phyloP scores from a whole-genome alignment of 2,888 invertebrate genomes.

The Drosophila longiperda region DNA sequence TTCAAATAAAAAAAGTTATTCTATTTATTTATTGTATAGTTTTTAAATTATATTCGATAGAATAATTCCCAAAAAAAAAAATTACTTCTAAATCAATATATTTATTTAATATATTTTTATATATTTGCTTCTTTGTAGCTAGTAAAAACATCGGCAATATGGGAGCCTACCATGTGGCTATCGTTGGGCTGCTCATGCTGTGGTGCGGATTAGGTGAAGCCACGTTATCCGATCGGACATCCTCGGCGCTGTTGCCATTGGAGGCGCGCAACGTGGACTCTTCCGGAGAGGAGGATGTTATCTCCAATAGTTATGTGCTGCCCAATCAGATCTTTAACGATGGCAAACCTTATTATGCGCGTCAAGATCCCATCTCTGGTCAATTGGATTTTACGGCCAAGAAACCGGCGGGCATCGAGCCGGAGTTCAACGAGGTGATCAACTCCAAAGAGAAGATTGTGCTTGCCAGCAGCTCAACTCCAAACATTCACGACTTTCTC shows the following conservation, averaged over 20 bases:
- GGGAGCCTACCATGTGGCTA: constrained; percentile 32
- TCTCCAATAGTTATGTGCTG: constrained; percentile 82
- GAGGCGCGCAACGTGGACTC: constrained; percentile 78
- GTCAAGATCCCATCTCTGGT: constrained; percentile 89
- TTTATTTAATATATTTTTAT: too few relatives aligned
- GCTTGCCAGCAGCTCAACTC: constrained; percentile 86
- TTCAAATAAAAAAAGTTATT: not conserved
- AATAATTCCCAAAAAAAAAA: not conserved
- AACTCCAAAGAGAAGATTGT: constrained; percentile 87
- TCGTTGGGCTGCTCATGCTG: constrained; percentile 48
- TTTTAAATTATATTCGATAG: not conserved
- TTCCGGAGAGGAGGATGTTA: constrained; percentile 82
- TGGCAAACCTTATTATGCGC: constrained; percentile 89
- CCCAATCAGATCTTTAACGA: constrained; percentile 88
- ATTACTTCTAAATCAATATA: fast-evolving
- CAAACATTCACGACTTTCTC: constrained; percentile 89
- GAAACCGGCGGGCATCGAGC: constrained; percentile 85
- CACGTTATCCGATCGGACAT: constrained; percentile 42
- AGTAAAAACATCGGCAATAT: constrained; percentile 26
- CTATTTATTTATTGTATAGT: too few relatives aligned
- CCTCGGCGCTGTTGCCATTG: constrained; percentile 78
- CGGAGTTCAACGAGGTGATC: constrained; percentile 83
- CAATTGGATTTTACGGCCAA: constrained; percentile 87
- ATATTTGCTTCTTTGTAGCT: not conserved
- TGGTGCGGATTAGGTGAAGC: constrained; percentile 13